phyloP scores from a whole-genome alignment of 2,797 vertebrate species.

The Lycodopsis pacificus region DNA sequence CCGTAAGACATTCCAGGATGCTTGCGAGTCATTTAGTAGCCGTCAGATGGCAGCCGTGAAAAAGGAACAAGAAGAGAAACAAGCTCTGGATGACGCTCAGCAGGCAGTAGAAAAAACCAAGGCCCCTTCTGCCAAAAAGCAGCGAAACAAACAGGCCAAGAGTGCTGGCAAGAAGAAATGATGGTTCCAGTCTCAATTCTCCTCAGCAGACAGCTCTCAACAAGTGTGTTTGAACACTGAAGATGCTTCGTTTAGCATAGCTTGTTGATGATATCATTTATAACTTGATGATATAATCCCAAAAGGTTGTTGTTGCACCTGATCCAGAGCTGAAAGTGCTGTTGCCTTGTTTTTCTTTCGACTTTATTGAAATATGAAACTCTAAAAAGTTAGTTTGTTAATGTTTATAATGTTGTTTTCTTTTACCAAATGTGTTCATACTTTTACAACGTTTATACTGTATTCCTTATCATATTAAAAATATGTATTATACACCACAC shows the following conservation, averaged over 20 bases:
- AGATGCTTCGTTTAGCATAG: conserved; percentile 11
- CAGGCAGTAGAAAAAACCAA: conserved; percentile 69
- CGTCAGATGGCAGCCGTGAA: conserved; percentile 74
- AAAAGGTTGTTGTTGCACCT: conserved; percentile 1
- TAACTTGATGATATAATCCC: conserved; percentile 9
- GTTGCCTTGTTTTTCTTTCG: neutral
- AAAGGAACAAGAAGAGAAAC: conserved; percentile 74
- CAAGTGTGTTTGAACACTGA: conserved; percentile 39
- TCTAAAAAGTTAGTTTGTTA: neutral
- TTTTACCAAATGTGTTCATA: neutral
- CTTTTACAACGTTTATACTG: neutral
- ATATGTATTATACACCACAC: neutral
- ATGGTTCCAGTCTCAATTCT: conserved; percentile 41
- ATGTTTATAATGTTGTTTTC: neutral
- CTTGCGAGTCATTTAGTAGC: conserved; percentile 81
- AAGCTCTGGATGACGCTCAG: conserved; percentile 67
- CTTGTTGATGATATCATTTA: conserved; percentile 10
- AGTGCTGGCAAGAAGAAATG: conserved; percentile 82
- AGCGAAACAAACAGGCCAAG: conserved; percentile 69
- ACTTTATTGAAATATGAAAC: neutral
- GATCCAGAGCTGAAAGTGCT: neutral
- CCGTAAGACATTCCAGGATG: conserved; percentile 68
- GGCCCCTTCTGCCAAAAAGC: conserved; percentile 32
- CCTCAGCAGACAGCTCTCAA: conserved; percentile 42
- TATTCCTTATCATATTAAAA: neutral